These are phyloP conservation scores for Hoplostethus mediterraneus DNA, from an alignment of 2,797 vertebrate species.

Conservation along the genomic window DNA sequence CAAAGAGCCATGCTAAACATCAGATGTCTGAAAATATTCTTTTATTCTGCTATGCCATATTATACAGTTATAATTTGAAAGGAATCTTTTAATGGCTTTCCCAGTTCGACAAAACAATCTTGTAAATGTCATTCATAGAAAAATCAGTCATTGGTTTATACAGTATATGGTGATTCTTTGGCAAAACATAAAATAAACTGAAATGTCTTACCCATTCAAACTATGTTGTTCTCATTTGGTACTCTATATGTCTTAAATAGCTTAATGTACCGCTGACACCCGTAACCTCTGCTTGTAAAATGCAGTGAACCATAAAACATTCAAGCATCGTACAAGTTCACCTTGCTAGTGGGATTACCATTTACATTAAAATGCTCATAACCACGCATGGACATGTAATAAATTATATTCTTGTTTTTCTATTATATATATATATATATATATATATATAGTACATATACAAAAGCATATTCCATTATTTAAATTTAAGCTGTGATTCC, in stretches of 20 bases:
- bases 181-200: conserved; percentile 9
- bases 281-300: no score
- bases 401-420: no score
- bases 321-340: no score
- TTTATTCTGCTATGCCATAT: background rate
- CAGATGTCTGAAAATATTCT: background rate
- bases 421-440: no score
- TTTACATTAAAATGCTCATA: no score
- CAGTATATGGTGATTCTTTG: conserved; percentile 6
- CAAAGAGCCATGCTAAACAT: background rate
- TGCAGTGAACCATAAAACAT: no score
- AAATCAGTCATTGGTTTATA: conserved; percentile 11
- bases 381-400: no score
- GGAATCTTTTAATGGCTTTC: background rate
- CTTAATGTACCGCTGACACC: no score
- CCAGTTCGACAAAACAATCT: background rate
- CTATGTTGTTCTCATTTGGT: background rate
- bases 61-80: background rate
- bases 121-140: background rate
- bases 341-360: no score
- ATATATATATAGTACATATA: no score
- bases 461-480: no score
- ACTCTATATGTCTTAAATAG: background rate
- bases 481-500: no score
- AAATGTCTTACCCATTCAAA: background rate